phyloP scores from a whole-genome alignment of 2,888 invertebrate species.

The Eupithecia pulchellata region DNA sequence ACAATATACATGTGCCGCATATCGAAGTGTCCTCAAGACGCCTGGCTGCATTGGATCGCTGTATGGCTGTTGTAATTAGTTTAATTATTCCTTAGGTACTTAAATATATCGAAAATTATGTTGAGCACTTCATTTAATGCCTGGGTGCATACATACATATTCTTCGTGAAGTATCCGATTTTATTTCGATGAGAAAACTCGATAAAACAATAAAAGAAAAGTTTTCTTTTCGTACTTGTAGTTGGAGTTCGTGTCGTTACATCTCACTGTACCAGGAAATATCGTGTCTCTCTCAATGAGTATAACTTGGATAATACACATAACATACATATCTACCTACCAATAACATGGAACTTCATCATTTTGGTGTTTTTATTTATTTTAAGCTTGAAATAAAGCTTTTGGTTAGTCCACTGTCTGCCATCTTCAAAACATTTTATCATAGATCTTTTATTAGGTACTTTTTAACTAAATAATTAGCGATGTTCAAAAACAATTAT shows the following conservation, averaged over 20 bases:
- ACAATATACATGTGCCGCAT: too few species aligned
- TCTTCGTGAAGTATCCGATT: conserved; percentile 18
- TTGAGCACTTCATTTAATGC: conserved; percentile 8
- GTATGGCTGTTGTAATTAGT: too few species aligned
- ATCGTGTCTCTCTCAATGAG: neutral
- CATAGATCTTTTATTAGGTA: neutral
- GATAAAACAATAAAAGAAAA: conserved; percentile 20
- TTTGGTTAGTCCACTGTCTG: neutral
- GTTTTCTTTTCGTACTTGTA: conserved; percentile 29
- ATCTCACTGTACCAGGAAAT: conserved; percentile 17
- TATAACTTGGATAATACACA: neutral
- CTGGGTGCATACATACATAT: conserved; percentile 10
- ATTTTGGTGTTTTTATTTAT: neutral
- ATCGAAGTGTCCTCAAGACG: too few species aligned
- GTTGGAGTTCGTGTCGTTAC: conserved; percentile 22
- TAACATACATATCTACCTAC: neutral
- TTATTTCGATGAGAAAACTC: conserved; percentile 32
- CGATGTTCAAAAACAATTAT: neutral
- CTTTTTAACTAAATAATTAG: neutral
- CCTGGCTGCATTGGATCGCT: too few species aligned
- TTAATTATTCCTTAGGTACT: neutral
- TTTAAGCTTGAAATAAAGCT: neutral
- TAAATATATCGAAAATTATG: neutral
- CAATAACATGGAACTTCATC: neutral
- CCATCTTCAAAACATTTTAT: neutral